phyloP scores from a whole-genome alignment of 2,797 vertebrate species.

The Eulemur albifrons region DNA sequence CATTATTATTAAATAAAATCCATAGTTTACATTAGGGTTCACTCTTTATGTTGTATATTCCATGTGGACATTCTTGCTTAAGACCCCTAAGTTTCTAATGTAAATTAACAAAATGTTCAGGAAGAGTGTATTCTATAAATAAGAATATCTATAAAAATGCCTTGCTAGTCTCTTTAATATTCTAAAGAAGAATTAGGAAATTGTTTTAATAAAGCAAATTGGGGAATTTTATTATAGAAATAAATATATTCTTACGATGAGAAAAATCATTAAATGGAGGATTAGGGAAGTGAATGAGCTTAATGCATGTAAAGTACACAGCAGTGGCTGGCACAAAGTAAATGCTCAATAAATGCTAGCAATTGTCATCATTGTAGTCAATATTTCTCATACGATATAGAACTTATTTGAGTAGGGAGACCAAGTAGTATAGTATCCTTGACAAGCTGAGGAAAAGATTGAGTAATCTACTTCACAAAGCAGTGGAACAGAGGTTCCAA shows the following conservation, averaged over 20 bases:
- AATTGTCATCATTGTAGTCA: background rate
- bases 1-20: background rate
- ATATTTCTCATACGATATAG: background rate
- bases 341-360: background rate
- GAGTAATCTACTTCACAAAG: background rate
- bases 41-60: background rate
- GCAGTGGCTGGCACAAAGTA: background rate
- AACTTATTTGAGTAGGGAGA: background rate
- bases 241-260: background rate
- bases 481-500: background rate
- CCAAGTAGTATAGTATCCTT: background rate
- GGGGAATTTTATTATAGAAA: background rate
- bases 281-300: background rate
- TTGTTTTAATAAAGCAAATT: conserved; percentile 10
- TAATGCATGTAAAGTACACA: background rate
- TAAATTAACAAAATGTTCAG: background rate
- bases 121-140: background rate
- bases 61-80: background rate
- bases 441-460: background rate
- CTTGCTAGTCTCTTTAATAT: background rate
- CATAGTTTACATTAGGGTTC: background rate
- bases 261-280: background rate
- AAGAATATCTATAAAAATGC: background rate
- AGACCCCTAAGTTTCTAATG: background rate
- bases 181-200: background rate